phyloP scores from a whole-genome alignment of 2,113 vertebrate genomes.

The Xiphorhynchus elegans region DNA sequence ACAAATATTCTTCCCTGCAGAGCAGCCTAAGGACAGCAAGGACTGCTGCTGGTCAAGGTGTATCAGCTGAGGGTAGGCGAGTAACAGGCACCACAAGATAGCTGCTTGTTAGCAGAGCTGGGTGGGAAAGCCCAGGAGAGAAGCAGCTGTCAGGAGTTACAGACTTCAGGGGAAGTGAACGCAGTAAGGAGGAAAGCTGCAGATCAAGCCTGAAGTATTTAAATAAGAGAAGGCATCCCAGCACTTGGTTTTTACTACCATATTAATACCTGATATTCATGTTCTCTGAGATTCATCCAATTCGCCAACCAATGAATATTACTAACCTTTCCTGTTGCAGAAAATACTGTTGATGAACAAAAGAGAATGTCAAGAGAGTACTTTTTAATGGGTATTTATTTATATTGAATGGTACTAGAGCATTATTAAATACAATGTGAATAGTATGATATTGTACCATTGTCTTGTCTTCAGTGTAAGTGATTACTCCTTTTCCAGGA shows the following conservation, averaged over 20 bases:
- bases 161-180: background rate
- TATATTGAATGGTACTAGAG: slow-evolving; percentile 59
- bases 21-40: background rate
- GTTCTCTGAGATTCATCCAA: slow-evolving; percentile 7
- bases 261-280: slow-evolving; percentile 38
- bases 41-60: background rate
- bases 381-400: slow-evolving; percentile 70
- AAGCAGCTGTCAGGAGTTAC: background rate
- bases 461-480: background rate
- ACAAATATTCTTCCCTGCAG: background rate
- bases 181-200: background rate
- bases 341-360: slow-evolving; percentile 42
- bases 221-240: background rate
- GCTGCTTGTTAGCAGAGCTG: background rate
- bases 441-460: background rate
- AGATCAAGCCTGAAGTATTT: background rate
- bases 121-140: background rate
- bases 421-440: slow-evolving; percentile 67
- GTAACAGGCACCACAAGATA: background rate
- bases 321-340: slow-evolving; percentile 57
- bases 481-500: background rate
- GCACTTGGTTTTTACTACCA: background rate
- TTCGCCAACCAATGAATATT: slow-evolving; percentile 29
- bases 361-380: slow-evolving; percentile 49
- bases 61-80: background rate